Conservation (phyloP, 2,113 vertebrate genomes). For the Antigone vipio region DNA sequence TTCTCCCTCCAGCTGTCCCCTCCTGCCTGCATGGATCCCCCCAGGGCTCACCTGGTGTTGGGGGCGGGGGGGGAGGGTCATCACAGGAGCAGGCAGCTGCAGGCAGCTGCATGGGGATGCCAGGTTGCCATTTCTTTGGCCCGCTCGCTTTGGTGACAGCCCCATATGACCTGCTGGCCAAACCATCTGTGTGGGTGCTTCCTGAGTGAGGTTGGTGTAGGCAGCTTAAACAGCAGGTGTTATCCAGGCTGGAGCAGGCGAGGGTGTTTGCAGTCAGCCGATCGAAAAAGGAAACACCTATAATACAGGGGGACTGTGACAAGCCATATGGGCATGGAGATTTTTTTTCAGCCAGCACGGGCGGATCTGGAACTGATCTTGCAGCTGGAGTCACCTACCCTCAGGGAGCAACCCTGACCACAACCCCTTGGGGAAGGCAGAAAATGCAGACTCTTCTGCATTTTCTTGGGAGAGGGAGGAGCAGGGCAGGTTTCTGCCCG, state of each 20-base stretch:
- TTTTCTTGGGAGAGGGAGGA: slow-evolving; percentile 19
- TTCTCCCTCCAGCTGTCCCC: not conserved
- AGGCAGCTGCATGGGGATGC: not conserved
- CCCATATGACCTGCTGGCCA: not conserved
- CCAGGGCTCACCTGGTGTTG: not conserved
- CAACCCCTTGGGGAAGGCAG: not conserved
- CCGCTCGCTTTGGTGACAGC: not conserved
- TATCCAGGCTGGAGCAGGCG: not conserved
- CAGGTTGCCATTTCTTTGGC: not conserved
- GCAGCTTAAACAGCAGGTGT: not conserved
- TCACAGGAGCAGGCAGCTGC: fast-evolving
- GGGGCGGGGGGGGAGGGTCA: too few relatives aligned
- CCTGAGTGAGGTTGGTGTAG: not conserved
- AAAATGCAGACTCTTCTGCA: slow-evolving; percentile 4
- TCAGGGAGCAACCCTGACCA: not conserved
- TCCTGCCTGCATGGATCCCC: not conserved
- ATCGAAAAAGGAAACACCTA: not conserved
- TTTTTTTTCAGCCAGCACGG: not conserved
- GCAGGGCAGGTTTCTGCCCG: not conserved
- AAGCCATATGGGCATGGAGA: not conserved
- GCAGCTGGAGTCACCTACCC: not conserved
- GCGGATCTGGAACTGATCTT: not conserved
- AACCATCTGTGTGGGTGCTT: not conserved
- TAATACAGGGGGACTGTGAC: not conserved
- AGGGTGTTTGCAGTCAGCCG: fast-evolving